A percentile compares a stretch with the other conserved stretches of the same genome.
These are phyloP conservation scores for Drosophila putrida DNA, from an alignment of 2,888 invertebrate genomes.

Conservation along the genomic window DNA sequence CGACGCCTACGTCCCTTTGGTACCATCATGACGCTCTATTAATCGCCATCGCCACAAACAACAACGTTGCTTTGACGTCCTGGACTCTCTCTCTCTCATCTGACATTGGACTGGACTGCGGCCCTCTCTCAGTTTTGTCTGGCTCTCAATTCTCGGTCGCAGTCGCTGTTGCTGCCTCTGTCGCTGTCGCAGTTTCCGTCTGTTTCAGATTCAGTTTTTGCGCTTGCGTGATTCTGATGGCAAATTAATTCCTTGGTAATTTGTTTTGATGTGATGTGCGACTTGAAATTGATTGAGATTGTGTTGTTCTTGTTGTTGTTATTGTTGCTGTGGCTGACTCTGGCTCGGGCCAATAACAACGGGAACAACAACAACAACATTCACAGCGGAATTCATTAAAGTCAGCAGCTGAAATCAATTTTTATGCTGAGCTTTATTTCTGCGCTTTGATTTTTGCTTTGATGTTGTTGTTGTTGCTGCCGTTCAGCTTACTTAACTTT, in stretches of 20 bases:
- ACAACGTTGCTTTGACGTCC: constrained; percentile 27
- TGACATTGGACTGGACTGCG: constrained; percentile 9
- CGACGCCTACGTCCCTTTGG: not conserved
- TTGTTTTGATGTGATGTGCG: constrained; percentile 83
- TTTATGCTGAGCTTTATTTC: constrained; percentile 64
- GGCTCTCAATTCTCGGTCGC: constrained; percentile 6
- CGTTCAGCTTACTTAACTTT: constrained; percentile 21
- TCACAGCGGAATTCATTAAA: constrained; percentile 70
- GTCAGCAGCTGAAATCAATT: constrained; percentile 77
- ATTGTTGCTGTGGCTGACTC: constrained; percentile 19
- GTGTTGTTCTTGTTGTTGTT: constrained; percentile 67
- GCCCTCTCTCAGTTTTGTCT: constrained; percentile 3
- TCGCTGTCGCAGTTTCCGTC: constrained; percentile 17
- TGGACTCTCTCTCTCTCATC: constrained; percentile 27
- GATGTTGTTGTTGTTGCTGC: constrained; percentile 26
- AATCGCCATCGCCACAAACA: constrained; percentile 70
- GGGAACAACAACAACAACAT: constrained; percentile 21
- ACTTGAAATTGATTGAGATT: constrained; percentile 82
- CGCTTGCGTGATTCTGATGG: constrained; percentile 81
- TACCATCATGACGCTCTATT: constrained; percentile 65
- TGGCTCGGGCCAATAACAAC: constrained; percentile 50
- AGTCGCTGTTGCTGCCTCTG: not conserved
- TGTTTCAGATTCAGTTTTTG: constrained; percentile 57
- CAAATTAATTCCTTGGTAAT: constrained; percentile 84
- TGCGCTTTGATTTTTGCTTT: constrained; percentile 46